phyloP scores from a whole-genome alignment of 1,140 invertebrate genomes.

The Drosophila pachea region DNA sequence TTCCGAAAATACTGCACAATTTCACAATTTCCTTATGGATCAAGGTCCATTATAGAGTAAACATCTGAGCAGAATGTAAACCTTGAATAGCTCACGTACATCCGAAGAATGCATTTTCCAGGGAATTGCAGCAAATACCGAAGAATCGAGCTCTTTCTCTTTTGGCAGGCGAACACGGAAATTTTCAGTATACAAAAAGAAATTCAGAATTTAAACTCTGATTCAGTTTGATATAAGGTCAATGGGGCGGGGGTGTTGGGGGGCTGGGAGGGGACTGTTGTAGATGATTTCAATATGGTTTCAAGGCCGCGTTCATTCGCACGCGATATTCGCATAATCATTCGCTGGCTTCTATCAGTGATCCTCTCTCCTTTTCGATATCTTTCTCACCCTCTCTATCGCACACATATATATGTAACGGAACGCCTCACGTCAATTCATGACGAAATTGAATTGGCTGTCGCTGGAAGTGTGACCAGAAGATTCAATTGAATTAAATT shows the following conservation, averaged over 20 bases:
- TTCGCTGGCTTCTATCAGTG: too few species aligned
- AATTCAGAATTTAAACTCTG: slow-evolving; percentile 20
- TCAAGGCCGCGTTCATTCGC: slow-evolving; percentile 53
- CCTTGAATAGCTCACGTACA: slow-evolving; percentile 20
- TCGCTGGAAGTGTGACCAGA: slow-evolving; percentile 61
- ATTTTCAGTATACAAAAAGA: slow-evolving; percentile 43
- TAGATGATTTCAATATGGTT: slow-evolving; percentile 39
- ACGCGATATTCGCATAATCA: slow-evolving; percentile 61
- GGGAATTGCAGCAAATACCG: slow-evolving; percentile 16
- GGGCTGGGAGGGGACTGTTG: too few species aligned
- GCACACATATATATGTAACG: too few species aligned
- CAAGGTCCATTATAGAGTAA: slow-evolving; percentile 20
- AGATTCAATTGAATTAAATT: slow-evolving; percentile 70
- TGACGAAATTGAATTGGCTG: slow-evolving; percentile 60
- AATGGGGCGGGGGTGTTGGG: slow-evolving; percentile 1
- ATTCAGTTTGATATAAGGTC: slow-evolving; percentile 8
- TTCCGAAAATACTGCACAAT: slow-evolving; percentile 12
- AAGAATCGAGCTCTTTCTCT: not conserved
- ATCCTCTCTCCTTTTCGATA: too few species aligned
- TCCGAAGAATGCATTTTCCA: slow-evolving; percentile 18
- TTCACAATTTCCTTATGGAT: slow-evolving; percentile 6
- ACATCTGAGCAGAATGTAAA: slow-evolving; percentile 4
- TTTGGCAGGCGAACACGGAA: slow-evolving; percentile 41
- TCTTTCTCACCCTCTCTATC: not conserved
- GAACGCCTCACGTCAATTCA: slow-evolving; percentile 30